Conservation (phyloP, 2,888 invertebrate species). For the Acanthoscelides obtectus region DNA sequence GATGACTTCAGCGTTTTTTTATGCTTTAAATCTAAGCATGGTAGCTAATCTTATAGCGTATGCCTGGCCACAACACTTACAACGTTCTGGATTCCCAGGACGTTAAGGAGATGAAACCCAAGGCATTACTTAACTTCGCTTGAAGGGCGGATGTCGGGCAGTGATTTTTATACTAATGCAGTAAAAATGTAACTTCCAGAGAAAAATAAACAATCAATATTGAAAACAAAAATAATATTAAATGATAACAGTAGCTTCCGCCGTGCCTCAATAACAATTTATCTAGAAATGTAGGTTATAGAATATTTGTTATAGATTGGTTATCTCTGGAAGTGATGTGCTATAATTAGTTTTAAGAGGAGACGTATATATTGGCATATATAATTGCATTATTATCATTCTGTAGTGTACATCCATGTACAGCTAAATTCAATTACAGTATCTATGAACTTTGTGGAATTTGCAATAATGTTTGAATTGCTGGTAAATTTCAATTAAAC, state of each 20-base stretch:
- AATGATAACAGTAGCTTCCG: not conserved
- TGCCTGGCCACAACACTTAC: no score
- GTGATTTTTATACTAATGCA: no score
- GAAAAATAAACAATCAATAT: no score
- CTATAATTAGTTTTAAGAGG: not conserved
- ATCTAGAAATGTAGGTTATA: not conserved
- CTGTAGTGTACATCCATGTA: not conserved
- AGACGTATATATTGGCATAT: not conserved
- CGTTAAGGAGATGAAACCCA: no score
- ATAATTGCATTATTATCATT: not conserved
- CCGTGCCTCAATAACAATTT: not conserved
- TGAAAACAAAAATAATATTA: not conserved
- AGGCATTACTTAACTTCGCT: no score
- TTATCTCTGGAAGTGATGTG: not conserved
- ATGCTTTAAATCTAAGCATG: no score
- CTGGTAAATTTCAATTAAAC: not conserved
- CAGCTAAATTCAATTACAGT: not conserved
- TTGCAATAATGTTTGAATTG: not conserved
- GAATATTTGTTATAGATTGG: not conserved
- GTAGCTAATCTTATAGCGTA: no score
- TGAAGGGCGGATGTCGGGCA: no score
- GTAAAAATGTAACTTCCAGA: no score
- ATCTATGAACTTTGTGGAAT: not conserved
- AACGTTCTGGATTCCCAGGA: no score
- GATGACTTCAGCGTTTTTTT: no score